A percentile compares a stretch with the other conserved stretches of the same genome.
Conservation (phyloP, 2,113 vertebrate genomes). For the Odontophorus gujanensis region DNA sequence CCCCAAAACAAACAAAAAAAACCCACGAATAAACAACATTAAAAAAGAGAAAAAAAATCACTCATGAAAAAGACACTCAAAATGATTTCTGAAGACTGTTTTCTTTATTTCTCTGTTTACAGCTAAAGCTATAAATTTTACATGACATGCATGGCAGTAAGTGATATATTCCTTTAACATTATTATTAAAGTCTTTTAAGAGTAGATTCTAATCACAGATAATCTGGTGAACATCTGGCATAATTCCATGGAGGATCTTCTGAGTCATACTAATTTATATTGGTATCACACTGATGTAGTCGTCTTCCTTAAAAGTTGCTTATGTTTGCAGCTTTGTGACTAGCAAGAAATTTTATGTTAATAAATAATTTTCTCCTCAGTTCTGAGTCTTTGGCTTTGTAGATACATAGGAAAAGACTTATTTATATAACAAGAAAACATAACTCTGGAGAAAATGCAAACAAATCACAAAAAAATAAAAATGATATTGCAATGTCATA, state of each 20-base stretch:
- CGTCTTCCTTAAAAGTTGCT: conserved; percentile 2
- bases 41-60: neutral
- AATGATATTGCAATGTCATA: neutral
- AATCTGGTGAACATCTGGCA: neutral
- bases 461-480: neutral
- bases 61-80: conserved; percentile 15
- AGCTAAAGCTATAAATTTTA: conserved; percentile 52
- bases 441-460: neutral
- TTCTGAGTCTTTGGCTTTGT: conserved; percentile 4
- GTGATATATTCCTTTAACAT: conserved; percentile 26
- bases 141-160: conserved; percentile 4
- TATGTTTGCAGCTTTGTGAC: conserved; percentile 39
- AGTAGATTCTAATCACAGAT: conserved; percentile 9
- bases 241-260: neutral
- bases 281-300: neutral
- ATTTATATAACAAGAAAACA: neutral
- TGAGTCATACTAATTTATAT: conserved; percentile 3
- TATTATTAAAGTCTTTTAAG: conserved; percentile 51
- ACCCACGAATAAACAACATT: conserved; percentile 6
- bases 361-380: neutral
- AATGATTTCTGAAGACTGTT: conserved; percentile 53
- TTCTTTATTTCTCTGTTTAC: conserved; percentile 13
- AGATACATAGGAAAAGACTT: neutral
- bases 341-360: conserved; percentile 37
- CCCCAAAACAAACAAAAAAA: neutral